phyloP scores from a whole-genome alignment of 2,888 invertebrate genomes.

The Aphidius colemani region DNA sequence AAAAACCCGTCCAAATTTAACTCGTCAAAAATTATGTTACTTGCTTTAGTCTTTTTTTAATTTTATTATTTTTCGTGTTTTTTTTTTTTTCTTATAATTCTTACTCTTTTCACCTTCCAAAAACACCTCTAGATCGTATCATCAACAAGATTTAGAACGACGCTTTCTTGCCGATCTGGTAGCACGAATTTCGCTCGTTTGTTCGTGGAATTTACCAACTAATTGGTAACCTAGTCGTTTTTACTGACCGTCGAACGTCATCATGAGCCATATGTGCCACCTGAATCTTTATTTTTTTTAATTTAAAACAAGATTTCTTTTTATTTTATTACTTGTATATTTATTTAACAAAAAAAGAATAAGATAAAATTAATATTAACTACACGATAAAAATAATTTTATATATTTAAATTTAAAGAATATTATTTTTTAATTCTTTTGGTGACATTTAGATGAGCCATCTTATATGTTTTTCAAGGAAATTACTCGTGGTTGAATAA shows the following conservation, averaged over 20 bases:
- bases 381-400: neutral
- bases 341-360: neutral
- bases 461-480: no score
- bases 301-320: conserved; percentile 12
- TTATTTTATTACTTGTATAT: conserved; percentile 13
- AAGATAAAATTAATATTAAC: neutral
- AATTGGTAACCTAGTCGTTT: conserved; percentile 37
- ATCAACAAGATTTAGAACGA: conserved; percentile 42
- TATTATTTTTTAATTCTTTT: no score
- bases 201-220: conserved; percentile 42
- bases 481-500: conserved; percentile 8
- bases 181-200: conserved; percentile 42
- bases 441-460: no score
- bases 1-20: conserved; percentile 44
- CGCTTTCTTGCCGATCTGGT: conserved; percentile 39
- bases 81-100: conserved; percentile 13
- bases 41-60: conserved; percentile 26
- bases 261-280: no score
- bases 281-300: neutral
- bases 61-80: conserved; percentile 23
- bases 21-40: conserved; percentile 44
- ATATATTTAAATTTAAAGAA: neutral
- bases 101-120: conserved; percentile 22
- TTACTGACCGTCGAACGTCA: conserved; percentile 3
- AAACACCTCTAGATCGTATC: conserved; percentile 38